Evolutionary conservation across 1,140 invertebrate species (phyloP), one percentile per base, ranked within the genome.

Genomic region (Drosophila ercepeae): DNA sequence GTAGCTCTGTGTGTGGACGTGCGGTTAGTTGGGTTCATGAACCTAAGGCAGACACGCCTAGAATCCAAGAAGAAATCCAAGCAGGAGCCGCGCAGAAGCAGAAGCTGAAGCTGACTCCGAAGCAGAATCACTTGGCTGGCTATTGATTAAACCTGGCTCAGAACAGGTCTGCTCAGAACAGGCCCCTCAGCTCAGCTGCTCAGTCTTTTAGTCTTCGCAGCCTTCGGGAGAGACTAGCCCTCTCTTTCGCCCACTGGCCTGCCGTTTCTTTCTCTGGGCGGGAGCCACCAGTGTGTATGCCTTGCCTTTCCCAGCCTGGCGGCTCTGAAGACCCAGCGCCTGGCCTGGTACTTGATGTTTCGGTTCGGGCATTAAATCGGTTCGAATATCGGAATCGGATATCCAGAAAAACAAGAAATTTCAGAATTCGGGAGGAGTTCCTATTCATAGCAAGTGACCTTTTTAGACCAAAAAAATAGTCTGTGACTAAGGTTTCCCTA

Each of bases 121-220:
- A n/a, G n/a, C n/a, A n/a, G n/a, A n/a, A n/a, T n/a, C n/a, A n/a
- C n/a, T n/a, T n/a, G n/a, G n/a, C n/a, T n/a, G n/a, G 63, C 81
- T 84, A 84, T 84, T 84, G 79, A 84, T 84, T 84, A 84, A 86
- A 79, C 81, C 78, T 59, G 67, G 81, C 81, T 86, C 72, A 86
- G 82, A 84, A 84, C 81, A 86, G 81, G 81, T 84, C 81, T 86
- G 68, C 29, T 32, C 60, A 60, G 60, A n/a, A n/a, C n/a, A n/a
- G n/a, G n/a, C n/a, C n/a, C n/a, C n/a, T n/a, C 44, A 14, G 42
- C 29, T 45, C 61, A 60, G 61, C 48, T 60, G 55, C 29, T 64
- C 29, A 3, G 29, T 51, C n/a, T n/a, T n/a, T n/a, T n/a, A n/a
- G n/a, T n/a, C n/a, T n/a, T n/a, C n/a, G 19, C 64, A 23, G 60